Evolutionary conservation across 2,888 invertebrate species (phyloP), one percentile per base, ranked within the genome.

Genomic region (Gryllus longicercus): DNA sequence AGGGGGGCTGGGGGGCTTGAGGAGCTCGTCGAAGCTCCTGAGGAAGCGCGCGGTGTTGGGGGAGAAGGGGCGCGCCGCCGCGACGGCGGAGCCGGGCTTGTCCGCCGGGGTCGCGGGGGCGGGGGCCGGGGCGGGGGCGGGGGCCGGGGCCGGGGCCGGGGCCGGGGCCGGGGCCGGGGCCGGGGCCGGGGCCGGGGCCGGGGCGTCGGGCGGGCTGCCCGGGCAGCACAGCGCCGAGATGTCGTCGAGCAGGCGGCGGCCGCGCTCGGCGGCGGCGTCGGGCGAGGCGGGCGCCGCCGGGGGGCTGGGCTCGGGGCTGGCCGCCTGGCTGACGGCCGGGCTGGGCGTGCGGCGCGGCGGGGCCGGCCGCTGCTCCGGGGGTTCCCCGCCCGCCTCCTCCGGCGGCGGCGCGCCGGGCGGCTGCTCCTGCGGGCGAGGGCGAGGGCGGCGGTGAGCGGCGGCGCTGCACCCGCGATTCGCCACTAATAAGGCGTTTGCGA

Each of bases 11-110:
- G 63, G 63, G 14, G 63, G 63, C 63, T 63, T 5, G 16, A 63
- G 63, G 63, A 63, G 63, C 63, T 63, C 63, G 63, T 63, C 63
- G 63, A 63, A 63, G 63, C 63, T 63, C 63, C 11, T 63, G 63
- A 63, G 63, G 63, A 63, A 63, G 16, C n/a, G 63, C 63, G 63
- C 63, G 14, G 11, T 63, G 16, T 63, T 63, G 16, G 63, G 63
- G n/a, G 63, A 63, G n/a, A 63, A 63, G 16, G 63, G 63, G 16
- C 63, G 63, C 63, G 63, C 38, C 3, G 63, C 16, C 14, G 63
- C 16, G 4, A 8, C 4, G 16, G 63, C 63, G n/a, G 63, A 63
- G 63, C 16, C 63, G 14, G 16, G 4, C 8, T 8, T 38, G 38
- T 8, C 38, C 8, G 38, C 12, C 51, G 63, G 18, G 63, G 63